Evolutionary conservation across 2,797 vertebrate genomes (phyloP), one percentile per base, ranked within the genome.

Genomic region (Adrianichthys oophorus): DNA sequence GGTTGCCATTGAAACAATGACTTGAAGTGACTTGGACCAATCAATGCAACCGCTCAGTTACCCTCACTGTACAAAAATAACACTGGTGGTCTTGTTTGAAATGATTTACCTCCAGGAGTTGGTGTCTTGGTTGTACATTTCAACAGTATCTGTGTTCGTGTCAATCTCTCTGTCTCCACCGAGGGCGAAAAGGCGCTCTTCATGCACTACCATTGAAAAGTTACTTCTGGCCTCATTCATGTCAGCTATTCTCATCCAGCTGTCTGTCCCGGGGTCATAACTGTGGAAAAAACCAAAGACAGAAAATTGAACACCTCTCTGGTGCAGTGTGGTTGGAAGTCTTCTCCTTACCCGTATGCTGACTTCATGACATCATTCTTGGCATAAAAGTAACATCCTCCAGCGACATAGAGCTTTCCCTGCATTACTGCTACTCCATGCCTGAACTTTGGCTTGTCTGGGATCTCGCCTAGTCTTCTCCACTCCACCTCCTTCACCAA

Each of bases 311-410:
- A 12, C 59, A 13, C n/a, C 16, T 64, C 3, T 17, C 2, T 13
- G 23, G 1, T 1, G 41, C 42, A 15, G 19, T 49, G 1, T n/a
- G 4, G 7, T n/a, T 0, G 44, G 10, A 18, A 0, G 4, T 56
- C 7, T 44, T 23, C 14, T 4, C 74, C 18, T 78, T 67, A 97
- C 96, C 94, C 95, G 92, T 93, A 94, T 47, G 88, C 92, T 1
- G 94, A 95, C 77, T 93, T 88, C 91, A 98, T 91, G 1, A 90
- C 93, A 76, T 94, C 90, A 47, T 76, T 48, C 60, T 90, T 86
- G 4, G 93, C 78, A 0, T 96, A 97, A 85, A 93, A 96, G 82
- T 92, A 84, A 61, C 96, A 96, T 18, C 96, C 96, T 41, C 96
- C 96, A 42, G 93, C 85, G 19, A 96, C 54, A 1, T 95, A 97